A percentile compares a stretch with the other conserved stretches of the same genome.
Evolutionary conservation across 1,140 invertebrate species (phyloP).

Genomic region (Matsumurasca onukii): DNA sequence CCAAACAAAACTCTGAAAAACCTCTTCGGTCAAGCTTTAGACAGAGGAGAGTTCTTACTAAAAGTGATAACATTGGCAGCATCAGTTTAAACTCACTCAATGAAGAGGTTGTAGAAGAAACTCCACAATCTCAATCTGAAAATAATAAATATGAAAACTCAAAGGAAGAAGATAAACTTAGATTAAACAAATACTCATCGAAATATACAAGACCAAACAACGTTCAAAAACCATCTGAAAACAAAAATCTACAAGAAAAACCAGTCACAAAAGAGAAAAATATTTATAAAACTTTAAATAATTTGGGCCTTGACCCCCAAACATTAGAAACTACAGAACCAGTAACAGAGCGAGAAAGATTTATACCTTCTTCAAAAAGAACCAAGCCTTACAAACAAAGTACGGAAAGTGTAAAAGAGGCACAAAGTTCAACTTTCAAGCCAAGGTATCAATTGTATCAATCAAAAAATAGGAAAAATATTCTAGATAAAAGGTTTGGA

Average conservation of each 20-base stretch:
- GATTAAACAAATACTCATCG: slow-evolving; percentile 3
- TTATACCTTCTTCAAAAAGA: slow-evolving; percentile 13
- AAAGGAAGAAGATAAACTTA: background rate
- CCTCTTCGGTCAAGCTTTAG: background rate
- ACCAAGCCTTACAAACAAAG: background rate
- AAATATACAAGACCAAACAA: background rate
- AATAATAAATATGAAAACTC: background rate
- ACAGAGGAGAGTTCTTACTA: background rate
- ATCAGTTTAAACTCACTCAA: background rate
- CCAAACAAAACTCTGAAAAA: background rate
- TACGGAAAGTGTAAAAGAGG: slow-evolving; percentile 15
- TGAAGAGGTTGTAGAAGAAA: background rate
- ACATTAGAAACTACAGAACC: slow-evolving; percentile 12
- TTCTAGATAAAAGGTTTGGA: slow-evolving; percentile 9
- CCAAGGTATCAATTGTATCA: slow-evolving; percentile 35
- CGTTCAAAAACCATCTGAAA: background rate
- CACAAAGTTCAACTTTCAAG: slow-evolving; percentile 29
- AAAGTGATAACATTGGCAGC: background rate
- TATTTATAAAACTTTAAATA: background rate
- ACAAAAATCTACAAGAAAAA: slow-evolving; percentile 4
- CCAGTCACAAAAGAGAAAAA: background rate
- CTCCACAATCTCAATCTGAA: background rate
- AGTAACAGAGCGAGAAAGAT: slow-evolving; percentile 4
- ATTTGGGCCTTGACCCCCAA: slow-evolving; percentile 4
- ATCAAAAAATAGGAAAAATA: slow-evolving; percentile 21